Percentiles rank a stretch among this genome's conserved stretches.
phyloP scores from a whole-genome alignment of 2,797 vertebrate genomes.

The Lerista edwardsae region DNA sequence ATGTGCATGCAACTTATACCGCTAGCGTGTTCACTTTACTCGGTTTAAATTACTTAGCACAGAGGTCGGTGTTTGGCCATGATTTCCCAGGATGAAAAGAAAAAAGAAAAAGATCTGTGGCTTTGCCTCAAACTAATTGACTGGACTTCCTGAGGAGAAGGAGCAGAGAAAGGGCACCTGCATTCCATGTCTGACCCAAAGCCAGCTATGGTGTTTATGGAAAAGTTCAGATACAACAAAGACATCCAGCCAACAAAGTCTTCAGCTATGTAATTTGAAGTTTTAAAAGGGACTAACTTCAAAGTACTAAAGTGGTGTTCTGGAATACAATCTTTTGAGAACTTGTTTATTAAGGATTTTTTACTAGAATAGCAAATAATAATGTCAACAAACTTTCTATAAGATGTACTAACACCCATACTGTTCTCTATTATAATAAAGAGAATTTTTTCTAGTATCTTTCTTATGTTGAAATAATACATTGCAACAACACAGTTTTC shows the following conservation, averaged over 20 bases:
- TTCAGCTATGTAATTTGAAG: constrained; percentile 71
- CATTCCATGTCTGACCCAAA: constrained; percentile 75
- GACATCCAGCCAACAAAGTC: constrained; percentile 74
- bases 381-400: constrained; percentile 1
- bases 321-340: constrained; percentile 56
- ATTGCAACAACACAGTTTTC: not conserved
- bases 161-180: constrained; percentile 81
- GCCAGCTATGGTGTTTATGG: constrained; percentile 83
- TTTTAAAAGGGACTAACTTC: constrained; percentile 56
- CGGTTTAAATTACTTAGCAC: constrained; percentile 19
- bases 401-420: constrained; percentile 15
- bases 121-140: constrained; percentile 72
- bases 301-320: constrained; percentile 63
- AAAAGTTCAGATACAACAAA: constrained; percentile 77
- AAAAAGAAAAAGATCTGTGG: constrained; percentile 58
- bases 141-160: constrained; percentile 79
- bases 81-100: constrained; percentile 63
- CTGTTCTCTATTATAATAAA: constrained; percentile 20
- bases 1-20: constrained; percentile 19
- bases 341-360: constrained; percentile 52
- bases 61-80: constrained; percentile 42
- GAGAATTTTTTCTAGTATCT: not conserved
- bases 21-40: constrained; percentile 22
- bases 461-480: constrained; percentile 12
- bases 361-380: constrained; percentile 43